Evolutionary conservation across 2,888 invertebrate genomes (phyloP).

Genomic region (Heteropelma amictum): DNA sequence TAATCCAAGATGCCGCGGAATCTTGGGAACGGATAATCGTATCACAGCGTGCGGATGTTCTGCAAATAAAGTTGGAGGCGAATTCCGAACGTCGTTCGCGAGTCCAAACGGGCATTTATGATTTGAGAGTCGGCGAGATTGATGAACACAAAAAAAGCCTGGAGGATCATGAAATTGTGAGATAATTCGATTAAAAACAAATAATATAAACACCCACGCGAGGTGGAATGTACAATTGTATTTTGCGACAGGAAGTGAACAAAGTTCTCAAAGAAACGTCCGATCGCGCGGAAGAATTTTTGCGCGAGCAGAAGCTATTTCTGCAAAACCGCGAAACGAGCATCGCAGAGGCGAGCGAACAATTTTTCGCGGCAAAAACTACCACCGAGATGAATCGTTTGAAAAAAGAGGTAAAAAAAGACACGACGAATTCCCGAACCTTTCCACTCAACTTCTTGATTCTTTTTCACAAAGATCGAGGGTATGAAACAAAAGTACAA

Average conservation of each 20-base stretch:
- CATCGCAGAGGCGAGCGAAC: slow-evolving; percentile 17
- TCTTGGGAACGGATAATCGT: slow-evolving; percentile 50
- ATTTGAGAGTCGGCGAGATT: slow-evolving; percentile 54
- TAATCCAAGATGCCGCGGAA: slow-evolving; percentile 31
- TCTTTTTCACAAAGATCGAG: slow-evolving; percentile 35
- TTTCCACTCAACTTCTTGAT: neutral
- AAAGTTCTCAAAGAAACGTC: slow-evolving; percentile 26
- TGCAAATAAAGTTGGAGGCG: slow-evolving; percentile 42
- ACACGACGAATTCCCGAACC: neutral
- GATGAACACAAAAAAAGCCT: slow-evolving; percentile 47
- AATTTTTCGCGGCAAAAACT: slow-evolving; percentile 32
- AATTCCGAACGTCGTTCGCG: slow-evolving; percentile 41
- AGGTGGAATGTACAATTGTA: neutral
- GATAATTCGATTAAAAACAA: neutral
- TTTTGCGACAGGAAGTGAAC: slow-evolving; percentile 34
- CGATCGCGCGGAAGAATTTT: slow-evolving; percentile 34
- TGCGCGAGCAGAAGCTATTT: slow-evolving; percentile 26
- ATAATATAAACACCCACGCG: neutral
- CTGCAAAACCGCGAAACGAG: slow-evolving; percentile 8
- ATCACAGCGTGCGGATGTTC: slow-evolving; percentile 9
- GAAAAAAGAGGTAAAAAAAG: slow-evolving; percentile 52
- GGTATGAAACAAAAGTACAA: slow-evolving; percentile 39
- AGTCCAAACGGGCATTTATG: slow-evolving; percentile 43
- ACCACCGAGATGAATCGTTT: slow-evolving; percentile 52
- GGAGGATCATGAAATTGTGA: slow-evolving; percentile 57